phyloP scores from a whole-genome alignment of 2,888 invertebrate genomes.

The Parochlus steinenii region DNA sequence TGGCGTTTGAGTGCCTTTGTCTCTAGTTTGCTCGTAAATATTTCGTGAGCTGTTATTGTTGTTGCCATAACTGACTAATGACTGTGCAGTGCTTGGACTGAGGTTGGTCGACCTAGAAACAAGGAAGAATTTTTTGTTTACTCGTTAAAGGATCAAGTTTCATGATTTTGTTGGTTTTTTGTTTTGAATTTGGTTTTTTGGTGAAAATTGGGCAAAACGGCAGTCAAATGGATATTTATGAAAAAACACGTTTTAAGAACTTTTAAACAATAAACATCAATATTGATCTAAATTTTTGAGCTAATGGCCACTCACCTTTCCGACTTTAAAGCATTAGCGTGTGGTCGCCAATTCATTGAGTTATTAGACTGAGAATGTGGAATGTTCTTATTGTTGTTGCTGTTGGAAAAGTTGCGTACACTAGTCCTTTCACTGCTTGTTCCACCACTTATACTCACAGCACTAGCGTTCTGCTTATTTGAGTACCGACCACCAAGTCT shows the following conservation, averaged over 20 bases:
- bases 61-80: conserved; percentile 26
- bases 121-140: not conserved
- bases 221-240: too few species aligned
- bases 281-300: too few species aligned
- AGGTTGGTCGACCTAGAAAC: conserved; percentile 17
- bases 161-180: not conserved
- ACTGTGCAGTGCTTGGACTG: conserved; percentile 24
- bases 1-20: conserved; percentile 57
- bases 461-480: conserved; percentile 1
- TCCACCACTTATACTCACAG: too few species aligned
- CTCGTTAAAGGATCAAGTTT: not conserved
- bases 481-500: conserved; percentile 10
- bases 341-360: conserved; percentile 18
- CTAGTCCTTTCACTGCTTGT: conserved; percentile 2
- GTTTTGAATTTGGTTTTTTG: not conserved
- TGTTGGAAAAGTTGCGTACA: conserved; percentile 2
- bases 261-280: too few species aligned
- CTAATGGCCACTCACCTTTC: conserved; percentile 3
- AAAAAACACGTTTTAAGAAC: too few species aligned
- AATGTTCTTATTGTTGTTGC: conserved; percentile 12
- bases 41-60: conserved; percentile 39
- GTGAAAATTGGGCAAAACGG: too few species aligned
- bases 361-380: conserved; percentile 19
- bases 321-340: conserved; percentile 13
- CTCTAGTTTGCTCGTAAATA: conserved; percentile 41